These are phyloP conservation scores for Cydia strobilella DNA, from an alignment of 1,140 invertebrate genomes.

Conservation along the genomic window DNA sequence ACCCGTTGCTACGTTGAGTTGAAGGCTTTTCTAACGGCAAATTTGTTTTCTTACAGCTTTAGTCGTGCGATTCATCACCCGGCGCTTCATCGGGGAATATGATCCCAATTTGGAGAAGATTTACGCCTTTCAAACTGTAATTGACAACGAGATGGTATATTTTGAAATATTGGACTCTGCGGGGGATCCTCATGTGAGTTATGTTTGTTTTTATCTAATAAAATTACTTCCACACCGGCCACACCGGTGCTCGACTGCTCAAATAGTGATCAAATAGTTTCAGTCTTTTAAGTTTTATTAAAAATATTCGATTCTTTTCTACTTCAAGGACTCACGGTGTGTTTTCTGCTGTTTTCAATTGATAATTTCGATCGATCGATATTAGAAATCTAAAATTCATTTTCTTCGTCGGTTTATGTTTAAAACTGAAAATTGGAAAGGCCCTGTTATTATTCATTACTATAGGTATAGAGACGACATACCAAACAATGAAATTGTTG, in stretches of 20 bases:
- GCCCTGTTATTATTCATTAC: no score
- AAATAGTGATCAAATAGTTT: background rate
- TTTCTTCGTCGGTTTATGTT: no score
- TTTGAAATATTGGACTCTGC: constrained; percentile 91
- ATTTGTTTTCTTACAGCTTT: constrained; percentile 80
- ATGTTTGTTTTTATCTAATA: background rate
- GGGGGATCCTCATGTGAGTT: constrained; percentile 85
- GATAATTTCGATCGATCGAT: no score
- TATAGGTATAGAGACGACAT: no score
- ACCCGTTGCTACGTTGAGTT: constrained; percentile 27
- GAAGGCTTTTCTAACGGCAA: background rate
- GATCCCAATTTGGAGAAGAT: constrained; percentile 89
- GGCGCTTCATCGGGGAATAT: constrained; percentile 92
- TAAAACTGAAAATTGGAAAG: no score
- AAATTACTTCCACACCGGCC: background rate
- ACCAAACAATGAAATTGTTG: no score
- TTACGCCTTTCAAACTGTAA: constrained; percentile 87
- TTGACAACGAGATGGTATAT: constrained; percentile 88
- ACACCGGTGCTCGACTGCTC: background rate
- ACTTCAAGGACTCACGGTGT: no score
- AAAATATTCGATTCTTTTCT: no score
- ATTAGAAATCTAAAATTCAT: no score
- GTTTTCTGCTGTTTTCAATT: no score
- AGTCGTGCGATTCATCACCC: constrained; percentile 90
- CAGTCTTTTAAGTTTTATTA: no score